Percentiles rank a stretch among this genome's conserved stretches.
Evolutionary conservation across 2,797 vertebrate genomes (phyloP).

Genomic region (Buceros bicornis): DNA sequence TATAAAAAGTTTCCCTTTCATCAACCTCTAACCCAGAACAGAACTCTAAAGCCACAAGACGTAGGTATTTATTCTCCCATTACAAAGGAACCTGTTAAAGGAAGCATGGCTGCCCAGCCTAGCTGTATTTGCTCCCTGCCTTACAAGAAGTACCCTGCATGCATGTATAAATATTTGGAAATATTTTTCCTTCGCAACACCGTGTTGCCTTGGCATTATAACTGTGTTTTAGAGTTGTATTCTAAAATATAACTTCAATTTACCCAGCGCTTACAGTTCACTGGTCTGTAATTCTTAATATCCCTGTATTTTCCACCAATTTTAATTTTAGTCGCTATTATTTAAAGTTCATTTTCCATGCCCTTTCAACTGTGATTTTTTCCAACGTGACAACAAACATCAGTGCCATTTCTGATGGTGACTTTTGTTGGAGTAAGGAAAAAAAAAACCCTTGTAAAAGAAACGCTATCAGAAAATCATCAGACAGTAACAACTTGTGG

Average conservation of each 20-base stretch:
- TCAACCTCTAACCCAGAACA: not conserved
- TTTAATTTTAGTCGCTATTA: not conserved
- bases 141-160: not conserved
- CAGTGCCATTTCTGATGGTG: not conserved
- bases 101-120: not conserved
- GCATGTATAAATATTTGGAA: not conserved
- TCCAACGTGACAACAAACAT: not conserved
- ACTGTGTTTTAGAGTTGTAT: not conserved
- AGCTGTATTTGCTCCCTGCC: not conserved
- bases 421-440: not conserved
- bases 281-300: slow-evolving; percentile 57
- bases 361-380: not conserved
- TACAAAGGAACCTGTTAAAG: not conserved
- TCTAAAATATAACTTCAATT: slow-evolving; percentile 49
- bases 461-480: not conserved
- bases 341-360: slow-evolving; percentile 38
- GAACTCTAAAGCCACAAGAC: not conserved
- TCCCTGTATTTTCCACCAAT: slow-evolving; percentile 3
- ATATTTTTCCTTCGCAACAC: not conserved
- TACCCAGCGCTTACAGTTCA: slow-evolving; percentile 44
- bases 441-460: not conserved
- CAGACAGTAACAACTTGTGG: slow-evolving; percentile 3
- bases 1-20: not conserved
- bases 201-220: not conserved
- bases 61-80: not conserved